Evolutionary conservation across 2,888 invertebrate species (phyloP), one percentile per base, ranked within the genome.

Genomic region (Latrodectus hesperus): DNA sequence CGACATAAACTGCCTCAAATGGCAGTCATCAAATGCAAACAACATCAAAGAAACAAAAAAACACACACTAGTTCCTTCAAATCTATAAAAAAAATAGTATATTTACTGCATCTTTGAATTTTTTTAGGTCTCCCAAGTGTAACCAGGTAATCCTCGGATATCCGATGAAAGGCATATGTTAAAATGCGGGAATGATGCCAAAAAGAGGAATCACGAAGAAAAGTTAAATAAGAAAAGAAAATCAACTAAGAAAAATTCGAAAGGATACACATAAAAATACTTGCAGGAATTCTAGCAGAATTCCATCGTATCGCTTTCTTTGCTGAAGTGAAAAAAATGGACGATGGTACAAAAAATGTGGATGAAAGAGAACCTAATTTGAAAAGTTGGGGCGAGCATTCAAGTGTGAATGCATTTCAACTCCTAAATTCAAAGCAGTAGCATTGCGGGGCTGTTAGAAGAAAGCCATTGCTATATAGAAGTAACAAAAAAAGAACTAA

Each of bases 381-480:
- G 81, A 77, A 87, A 87, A 87, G 77, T 81, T 87, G 86, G 72
- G 76, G 81, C 76, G 72, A 75, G 81, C 86, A 87, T 82, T 81
- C 81, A 71, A 77, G 81, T 87, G 86, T 81, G 77, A 87, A 87
- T 87, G 81, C 81, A 76, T 72, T 60, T 87, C 72, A 67, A 81
- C 81, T 81, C 76, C 77, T 87, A 82, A 87, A 82, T 87, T 81
- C 81, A 87, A 82, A 82, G 73, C 55, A 72, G 77, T 53, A 16
- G 16, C 49, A 60, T 12, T 17, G 65, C 70, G 53, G 38, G 52
- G 65, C n/a, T 51, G 22, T 78, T 68, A 26, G 22, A 60, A 55
- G 17, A 70, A 49, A n/a, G 71, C 9, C 26, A 22, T 26, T 38
- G 38, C 38, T 38, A 38, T 38, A 38, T 6, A 38, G 67, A 10